These are phyloP conservation scores for Sialis lutaria DNA, from an alignment of 2,888 invertebrate species.

Conservation along the genomic window DNA sequence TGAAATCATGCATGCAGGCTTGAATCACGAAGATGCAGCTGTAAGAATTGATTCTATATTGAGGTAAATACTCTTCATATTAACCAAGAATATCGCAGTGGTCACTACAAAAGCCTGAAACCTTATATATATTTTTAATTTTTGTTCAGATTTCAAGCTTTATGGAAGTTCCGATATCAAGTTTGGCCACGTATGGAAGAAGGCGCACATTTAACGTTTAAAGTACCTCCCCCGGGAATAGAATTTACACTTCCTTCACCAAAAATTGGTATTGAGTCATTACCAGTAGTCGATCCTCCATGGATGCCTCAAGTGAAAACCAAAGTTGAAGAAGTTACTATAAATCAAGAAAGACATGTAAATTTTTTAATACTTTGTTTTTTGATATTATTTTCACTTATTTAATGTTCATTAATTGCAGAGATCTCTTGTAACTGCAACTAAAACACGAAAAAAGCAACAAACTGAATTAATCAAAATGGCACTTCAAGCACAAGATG, in stretches of 20 bases:
- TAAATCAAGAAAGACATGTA: constrained; percentile 94
- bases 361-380: constrained; percentile 11
- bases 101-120: not conserved
- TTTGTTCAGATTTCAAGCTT: constrained; percentile 58
- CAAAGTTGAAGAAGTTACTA: constrained; percentile 96
- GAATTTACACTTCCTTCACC: constrained; percentile 98
- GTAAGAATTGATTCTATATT: constrained; percentile 70
- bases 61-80: constrained; percentile 26
- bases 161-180: constrained; percentile 95
- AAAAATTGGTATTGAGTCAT: constrained; percentile 89
- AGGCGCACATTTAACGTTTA: constrained; percentile 86
- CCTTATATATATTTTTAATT: not conserved
- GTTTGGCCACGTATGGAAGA: constrained; percentile 99
- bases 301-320: constrained; percentile 98
- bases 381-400: not conserved
- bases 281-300: constrained; percentile 93
- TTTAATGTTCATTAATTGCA: constrained; percentile 20
- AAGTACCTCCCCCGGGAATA: constrained; percentile 97
- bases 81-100: not conserved
- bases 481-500: constrained; percentile 90
- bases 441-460: constrained; percentile 96
- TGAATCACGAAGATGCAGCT: constrained; percentile 69
- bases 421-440: constrained; percentile 92
- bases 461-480: constrained; percentile 94
- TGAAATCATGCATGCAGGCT: constrained; percentile 73